Conservation (phyloP, 2,113 vertebrate species). For the Anoura caudifer region DNA sequence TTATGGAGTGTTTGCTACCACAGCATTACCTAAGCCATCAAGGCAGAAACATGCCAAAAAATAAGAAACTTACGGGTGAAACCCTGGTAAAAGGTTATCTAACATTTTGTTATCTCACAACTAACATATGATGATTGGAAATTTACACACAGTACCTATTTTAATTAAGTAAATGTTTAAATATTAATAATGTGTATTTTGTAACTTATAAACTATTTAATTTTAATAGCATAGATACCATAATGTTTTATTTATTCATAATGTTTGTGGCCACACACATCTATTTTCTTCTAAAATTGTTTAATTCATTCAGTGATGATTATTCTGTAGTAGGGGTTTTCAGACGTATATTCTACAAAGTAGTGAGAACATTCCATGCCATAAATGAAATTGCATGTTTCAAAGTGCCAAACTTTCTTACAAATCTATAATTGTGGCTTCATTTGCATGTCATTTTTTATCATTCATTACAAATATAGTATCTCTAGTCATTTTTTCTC, state of each 20-base stretch:
- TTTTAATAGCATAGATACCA: background rate
- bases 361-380: background rate
- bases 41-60: background rate
- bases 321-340: background rate
- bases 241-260: background rate
- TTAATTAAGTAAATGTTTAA: background rate
- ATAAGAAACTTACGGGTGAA: background rate
- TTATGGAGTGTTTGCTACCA: background rate
- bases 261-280: background rate
- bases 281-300: background rate
- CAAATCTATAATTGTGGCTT: background rate
- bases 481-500: background rate
- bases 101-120: background rate
- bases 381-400: background rate
- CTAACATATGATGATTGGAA: background rate
- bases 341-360: background rate
- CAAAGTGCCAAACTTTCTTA: background rate
- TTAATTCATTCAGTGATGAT: background rate
- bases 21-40: background rate
- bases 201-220: background rate
- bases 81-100: background rate
- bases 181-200: background rate
- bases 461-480: background rate
- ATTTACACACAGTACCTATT: background rate
- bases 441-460: background rate